Percentiles rank a stretch among this genome's conserved stretches.
Evolutionary conservation across 2,113 vertebrate species (phyloP).

Genomic region (Dolichotis patagonum): DNA sequence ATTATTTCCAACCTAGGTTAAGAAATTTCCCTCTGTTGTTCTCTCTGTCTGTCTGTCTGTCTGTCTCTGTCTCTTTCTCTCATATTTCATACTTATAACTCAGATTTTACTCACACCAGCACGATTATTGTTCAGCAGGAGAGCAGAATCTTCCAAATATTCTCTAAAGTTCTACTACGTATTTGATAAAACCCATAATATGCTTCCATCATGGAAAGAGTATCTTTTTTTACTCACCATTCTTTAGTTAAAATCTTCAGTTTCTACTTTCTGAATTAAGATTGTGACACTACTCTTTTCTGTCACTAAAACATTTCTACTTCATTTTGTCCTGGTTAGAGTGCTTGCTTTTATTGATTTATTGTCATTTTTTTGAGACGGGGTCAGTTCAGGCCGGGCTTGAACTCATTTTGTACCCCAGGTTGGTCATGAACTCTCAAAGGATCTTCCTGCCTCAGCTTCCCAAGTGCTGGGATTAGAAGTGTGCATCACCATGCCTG

Average conservation of each 20-base stretch:
- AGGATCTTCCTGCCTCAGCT: too few species aligned
- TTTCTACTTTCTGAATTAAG: background rate
- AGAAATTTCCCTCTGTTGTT: background rate
- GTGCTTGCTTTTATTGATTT: background rate
- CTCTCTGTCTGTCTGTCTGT: background rate
- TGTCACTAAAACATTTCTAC: background rate
- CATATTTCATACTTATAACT: background rate
- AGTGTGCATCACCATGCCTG: too few species aligned
- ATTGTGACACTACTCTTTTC: fast-evolving
- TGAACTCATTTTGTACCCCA: too few species aligned
- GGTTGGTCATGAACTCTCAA: too few species aligned
- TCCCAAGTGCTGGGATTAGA: too few species aligned
- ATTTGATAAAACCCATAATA: background rate
- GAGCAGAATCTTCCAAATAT: background rate
- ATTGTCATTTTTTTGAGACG: too few species aligned
- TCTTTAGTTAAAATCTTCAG: background rate
- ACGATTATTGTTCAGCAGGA: background rate
- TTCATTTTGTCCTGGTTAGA: background rate
- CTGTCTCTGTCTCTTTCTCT: too few species aligned
- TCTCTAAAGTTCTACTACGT: background rate
- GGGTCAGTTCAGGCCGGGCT: too few species aligned
- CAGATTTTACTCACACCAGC: background rate
- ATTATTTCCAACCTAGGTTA: background rate
- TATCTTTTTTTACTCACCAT: background rate
- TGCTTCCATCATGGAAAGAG: background rate